A percentile compares a stretch with the other conserved stretches of the same genome.
phyloP scores from a whole-genome alignment of 2,888 invertebrate genomes.

The Ceramica pisi region DNA sequence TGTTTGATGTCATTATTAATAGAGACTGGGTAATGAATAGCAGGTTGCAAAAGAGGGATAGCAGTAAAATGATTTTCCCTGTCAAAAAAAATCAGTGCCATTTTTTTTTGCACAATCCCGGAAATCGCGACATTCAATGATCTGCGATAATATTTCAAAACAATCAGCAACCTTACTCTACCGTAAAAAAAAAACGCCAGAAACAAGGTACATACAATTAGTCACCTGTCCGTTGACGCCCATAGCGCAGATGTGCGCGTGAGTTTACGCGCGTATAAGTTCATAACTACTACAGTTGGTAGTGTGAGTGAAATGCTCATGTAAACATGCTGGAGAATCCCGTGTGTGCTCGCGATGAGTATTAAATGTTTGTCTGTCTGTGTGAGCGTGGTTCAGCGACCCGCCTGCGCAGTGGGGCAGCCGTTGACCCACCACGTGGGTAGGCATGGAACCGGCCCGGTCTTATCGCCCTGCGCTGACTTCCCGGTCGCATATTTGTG shows the following conservation, averaged over 20 bases:
- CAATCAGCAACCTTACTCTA: constrained; percentile 57
- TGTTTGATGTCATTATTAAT: not conserved
- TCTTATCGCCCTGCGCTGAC: constrained; percentile 75
- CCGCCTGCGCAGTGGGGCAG: constrained; percentile 87
- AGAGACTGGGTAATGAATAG: not conserved
- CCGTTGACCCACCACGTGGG: constrained; percentile 90
- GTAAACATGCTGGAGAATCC: constrained; percentile 37
- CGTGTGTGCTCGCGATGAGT: constrained; percentile 62
- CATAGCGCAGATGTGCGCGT: constrained; percentile 62
- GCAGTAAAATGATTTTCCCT: not conserved
- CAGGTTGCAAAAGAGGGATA: not conserved
- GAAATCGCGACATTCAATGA: not conserved
- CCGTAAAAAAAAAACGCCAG: constrained; percentile 55
- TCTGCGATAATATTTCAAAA: constrained; percentile 28
- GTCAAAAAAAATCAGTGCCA: not conserved
- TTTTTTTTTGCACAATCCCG: not conserved
- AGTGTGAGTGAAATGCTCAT: constrained; percentile 48
- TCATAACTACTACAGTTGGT: constrained; percentile 37
- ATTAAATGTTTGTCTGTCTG: constrained; percentile 50
- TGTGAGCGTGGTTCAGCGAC: constrained; percentile 81
- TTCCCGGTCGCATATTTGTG: constrained; percentile 75
- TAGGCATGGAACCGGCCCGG: constrained; percentile 73
- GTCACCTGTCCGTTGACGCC: constrained; percentile 77
- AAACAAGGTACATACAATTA: constrained; percentile 75
- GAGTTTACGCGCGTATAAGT: constrained; percentile 55